phyloP scores from a whole-genome alignment of 1,140 invertebrate species.

The Danaus melanippus region DNA sequence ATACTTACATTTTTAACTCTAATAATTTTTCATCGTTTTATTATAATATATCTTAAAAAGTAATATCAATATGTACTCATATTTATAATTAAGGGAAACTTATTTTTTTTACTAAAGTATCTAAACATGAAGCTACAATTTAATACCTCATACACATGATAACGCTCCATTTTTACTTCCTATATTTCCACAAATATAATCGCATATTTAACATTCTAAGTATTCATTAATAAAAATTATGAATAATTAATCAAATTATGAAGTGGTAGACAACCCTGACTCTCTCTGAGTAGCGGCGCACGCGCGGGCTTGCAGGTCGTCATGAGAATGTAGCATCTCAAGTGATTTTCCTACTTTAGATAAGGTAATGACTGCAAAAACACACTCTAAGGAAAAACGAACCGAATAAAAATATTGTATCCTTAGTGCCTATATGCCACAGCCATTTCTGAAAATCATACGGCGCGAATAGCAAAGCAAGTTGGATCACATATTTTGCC shows the following conservation, averaged over 20 bases:
- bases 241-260: too few species aligned
- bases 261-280: constrained; percentile 30
- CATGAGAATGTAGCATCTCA: constrained; percentile 68
- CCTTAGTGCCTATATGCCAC: constrained; percentile 59
- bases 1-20: background rate
- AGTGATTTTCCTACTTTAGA: constrained; percentile 70
- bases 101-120: too few species aligned
- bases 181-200: too few species aligned
- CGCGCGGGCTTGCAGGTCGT: constrained; percentile 52
- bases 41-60: too few species aligned
- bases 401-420: constrained; percentile 71
- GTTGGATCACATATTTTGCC: constrained; percentile 66
- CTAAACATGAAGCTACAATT: too few species aligned
- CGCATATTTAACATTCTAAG: too few species aligned
- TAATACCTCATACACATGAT: too few species aligned
- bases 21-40: too few species aligned
- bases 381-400: constrained; percentile 53
- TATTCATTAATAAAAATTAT: too few species aligned
- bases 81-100: too few species aligned
- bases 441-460: constrained; percentile 71
- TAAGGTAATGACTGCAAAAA: constrained; percentile 63
- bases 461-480: constrained; percentile 58
- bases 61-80: too few species aligned
- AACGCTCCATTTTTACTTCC: too few species aligned
- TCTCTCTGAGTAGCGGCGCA: constrained; percentile 49